phyloP scores from a whole-genome alignment of 1,140 invertebrate genomes.

The Macrobrachium nipponense region DNA sequence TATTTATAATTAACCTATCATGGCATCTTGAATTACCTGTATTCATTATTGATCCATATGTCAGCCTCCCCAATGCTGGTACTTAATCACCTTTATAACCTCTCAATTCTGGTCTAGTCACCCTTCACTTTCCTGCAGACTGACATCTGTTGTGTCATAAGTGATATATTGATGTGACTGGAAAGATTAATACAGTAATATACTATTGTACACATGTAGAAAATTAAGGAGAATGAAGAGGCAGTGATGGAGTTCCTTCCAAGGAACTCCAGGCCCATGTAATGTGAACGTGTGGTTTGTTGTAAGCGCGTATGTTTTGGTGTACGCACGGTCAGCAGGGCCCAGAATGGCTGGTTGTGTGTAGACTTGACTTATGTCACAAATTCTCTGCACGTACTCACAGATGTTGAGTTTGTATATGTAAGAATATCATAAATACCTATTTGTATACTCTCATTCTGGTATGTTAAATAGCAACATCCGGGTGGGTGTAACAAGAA shows the following conservation, averaged over 20 bases:
- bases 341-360: constrained; percentile 47
- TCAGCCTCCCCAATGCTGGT: constrained; percentile 24
- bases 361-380: constrained; percentile 42
- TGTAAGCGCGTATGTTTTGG: constrained; percentile 33
- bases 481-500: constrained; percentile 29
- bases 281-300: constrained; percentile 31
- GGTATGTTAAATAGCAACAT: constrained; percentile 18
- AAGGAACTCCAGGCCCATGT: constrained; percentile 18
- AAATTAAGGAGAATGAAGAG: constrained; percentile 11
- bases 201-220: constrained; percentile 25
- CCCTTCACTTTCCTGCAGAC: constrained; percentile 38
- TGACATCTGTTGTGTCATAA: constrained; percentile 36
- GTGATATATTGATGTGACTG: constrained; percentile 39
- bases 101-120: constrained; percentile 34
- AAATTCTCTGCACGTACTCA: constrained; percentile 44
- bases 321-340: constrained; percentile 46
- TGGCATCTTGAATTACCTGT: constrained; percentile 25
- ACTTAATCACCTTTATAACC: constrained; percentile 29
- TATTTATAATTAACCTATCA: constrained; percentile 5
- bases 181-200: background rate
- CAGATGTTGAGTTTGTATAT: constrained; percentile 29
- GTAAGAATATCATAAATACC: constrained; percentile 40
- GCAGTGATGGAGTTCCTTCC: constrained; percentile 16
- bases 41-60: constrained; percentile 22
- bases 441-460: constrained; percentile 30